These are phyloP conservation scores for Actinia equina DNA, from an alignment of 64 coral and sea anemone species.

Conservation along the genomic window DNA sequence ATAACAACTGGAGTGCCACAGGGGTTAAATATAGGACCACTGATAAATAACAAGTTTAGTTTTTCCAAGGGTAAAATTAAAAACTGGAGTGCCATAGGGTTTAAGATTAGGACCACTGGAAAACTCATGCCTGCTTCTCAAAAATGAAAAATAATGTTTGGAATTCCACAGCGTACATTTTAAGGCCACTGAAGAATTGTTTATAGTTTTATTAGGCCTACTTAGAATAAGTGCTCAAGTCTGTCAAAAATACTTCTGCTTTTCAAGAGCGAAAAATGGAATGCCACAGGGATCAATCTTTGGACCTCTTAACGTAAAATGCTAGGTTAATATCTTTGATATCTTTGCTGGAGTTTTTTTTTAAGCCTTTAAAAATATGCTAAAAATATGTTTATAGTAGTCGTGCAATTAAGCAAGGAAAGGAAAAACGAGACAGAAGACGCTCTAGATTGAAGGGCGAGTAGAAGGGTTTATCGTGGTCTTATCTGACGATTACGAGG, in stretches of 20 bases:
- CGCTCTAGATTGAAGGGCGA: background rate
- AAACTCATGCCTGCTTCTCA: no score
- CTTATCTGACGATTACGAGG: background rate
- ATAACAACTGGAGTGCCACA: background rate
- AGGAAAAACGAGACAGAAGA: background rate
- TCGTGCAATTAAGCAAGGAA: background rate
- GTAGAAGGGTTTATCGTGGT: background rate
- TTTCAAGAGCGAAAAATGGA: constrained; percentile 1
- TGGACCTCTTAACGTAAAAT: background rate
- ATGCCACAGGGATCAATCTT: background rate
- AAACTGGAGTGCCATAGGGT: no score
- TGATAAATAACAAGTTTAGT: background rate
- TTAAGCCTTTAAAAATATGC: no score
- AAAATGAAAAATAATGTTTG: no score
- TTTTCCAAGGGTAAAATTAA: background rate
- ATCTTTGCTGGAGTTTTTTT: no score
- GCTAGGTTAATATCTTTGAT: no score
- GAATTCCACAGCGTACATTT: no score
- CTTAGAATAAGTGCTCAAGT: no score
- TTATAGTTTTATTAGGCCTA: no score
- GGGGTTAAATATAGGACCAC: background rate
- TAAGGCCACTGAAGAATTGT: no score
- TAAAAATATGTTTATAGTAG: background rate
- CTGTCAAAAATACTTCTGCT: background rate
- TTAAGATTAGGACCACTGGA: no score